phyloP scores from a whole-genome alignment of 2,113 vertebrate species.

The Riparia riparia region DNA sequence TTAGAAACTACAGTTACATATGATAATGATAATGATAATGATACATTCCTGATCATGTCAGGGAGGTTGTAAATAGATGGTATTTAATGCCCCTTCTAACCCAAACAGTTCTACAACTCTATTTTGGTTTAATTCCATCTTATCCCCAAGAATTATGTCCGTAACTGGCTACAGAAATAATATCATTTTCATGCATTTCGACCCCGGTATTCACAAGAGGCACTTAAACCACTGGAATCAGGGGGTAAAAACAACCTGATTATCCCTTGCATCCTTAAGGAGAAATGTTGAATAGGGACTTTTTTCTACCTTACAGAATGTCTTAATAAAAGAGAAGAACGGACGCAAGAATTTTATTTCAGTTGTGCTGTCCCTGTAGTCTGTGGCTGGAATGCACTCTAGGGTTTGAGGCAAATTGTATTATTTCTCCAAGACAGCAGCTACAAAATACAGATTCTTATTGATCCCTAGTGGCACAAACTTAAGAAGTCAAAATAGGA shows the following conservation, averaged over 20 bases:
- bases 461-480: conserved; percentile 15
- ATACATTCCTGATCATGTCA: not conserved
- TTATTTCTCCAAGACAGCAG: not conserved
- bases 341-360: not conserved
- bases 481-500: not conserved
- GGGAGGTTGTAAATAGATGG: not conserved
- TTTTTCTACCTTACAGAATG: not conserved
- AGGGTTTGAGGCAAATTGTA: not conserved
- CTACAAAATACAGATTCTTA: not conserved
- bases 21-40: not conserved
- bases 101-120: fast-evolving
- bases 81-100: not conserved
- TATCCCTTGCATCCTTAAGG: not conserved
- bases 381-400: not conserved
- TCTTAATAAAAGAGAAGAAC: not conserved
- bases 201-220: fast-evolving
- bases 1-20: not conserved
- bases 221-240: not conserved
- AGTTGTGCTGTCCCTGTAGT: not conserved
- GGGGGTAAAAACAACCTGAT: not conserved
- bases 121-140: not conserved
- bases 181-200: not conserved
- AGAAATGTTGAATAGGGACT: not conserved
- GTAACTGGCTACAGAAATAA: not conserved
- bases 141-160: not conserved